Percentiles rank a stretch among this genome's conserved stretches.
Conservation (phyloP, 2,113 vertebrate genomes). For the Lepus timidus region DNA sequence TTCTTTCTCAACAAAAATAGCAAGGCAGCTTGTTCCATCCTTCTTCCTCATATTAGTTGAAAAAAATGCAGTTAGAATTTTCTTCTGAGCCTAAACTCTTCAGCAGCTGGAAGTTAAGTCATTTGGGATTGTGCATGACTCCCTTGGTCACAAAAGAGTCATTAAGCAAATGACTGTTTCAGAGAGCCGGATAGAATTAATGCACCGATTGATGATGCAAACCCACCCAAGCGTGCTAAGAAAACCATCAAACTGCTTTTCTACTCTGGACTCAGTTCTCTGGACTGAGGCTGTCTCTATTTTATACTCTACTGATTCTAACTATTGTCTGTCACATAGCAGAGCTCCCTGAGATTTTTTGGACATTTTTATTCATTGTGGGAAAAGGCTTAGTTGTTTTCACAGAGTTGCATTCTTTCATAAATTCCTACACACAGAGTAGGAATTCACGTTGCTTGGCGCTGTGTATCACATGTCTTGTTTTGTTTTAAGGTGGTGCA, state of each 20-base stretch:
- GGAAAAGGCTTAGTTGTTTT: neutral
- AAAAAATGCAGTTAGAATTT: conserved; percentile 36
- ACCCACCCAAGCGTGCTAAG: neutral
- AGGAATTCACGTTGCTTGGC: neutral
- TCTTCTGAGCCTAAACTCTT: neutral
- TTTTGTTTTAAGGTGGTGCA: neutral
- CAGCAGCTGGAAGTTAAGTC: conserved; percentile 15
- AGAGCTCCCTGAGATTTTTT: neutral
- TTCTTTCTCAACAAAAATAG: conserved; percentile 9
- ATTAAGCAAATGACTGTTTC: conserved; percentile 72
- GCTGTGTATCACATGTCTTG: neutral
- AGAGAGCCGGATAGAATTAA: conserved; percentile 60
- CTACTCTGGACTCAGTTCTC: neutral
- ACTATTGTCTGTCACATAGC: neutral
- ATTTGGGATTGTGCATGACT: conserved; percentile 30
- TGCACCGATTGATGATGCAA: conserved; percentile 21
- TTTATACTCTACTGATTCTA: conserved; percentile 40
- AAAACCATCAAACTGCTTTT: conserved; percentile 8
- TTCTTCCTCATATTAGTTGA: conserved; percentile 43
- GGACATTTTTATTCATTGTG: neutral
- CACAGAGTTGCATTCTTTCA: neutral
- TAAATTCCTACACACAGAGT: neutral
- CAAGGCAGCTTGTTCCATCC: neutral
- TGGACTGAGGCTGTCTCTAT: neutral
- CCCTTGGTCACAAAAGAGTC: conserved; percentile 58